Percentiles rank a stretch among this genome's conserved stretches.
Evolutionary conservation across 2,113 vertebrate genomes (phyloP).

Genomic region (Carettochelys insculpta): DNA sequence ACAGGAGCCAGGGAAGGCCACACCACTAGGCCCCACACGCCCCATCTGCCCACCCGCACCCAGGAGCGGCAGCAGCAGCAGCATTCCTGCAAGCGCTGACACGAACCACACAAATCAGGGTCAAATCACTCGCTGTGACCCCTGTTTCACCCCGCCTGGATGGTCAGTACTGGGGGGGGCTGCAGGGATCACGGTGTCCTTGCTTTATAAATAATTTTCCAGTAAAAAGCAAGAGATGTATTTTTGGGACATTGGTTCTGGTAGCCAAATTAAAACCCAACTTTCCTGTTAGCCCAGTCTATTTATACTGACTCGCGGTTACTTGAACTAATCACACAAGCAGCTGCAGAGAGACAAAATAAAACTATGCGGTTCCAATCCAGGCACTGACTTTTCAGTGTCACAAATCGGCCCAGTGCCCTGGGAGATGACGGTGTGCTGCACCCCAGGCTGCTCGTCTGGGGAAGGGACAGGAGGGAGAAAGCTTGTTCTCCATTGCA

Average conservation of each 20-base stretch:
- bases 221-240: background rate
- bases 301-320: background rate
- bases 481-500: background rate
- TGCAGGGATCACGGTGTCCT: background rate
- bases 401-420: accelerated
- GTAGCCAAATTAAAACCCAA: background rate
- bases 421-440: accelerated
- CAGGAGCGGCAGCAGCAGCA: too few species aligned
- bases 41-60: background rate
- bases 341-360: background rate
- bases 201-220: background rate
- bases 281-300: accelerated
- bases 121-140: background rate
- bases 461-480: background rate
- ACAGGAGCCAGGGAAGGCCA: background rate
- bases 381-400: accelerated
- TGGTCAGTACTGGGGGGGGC: background rate
- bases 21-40: background rate
- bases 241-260: background rate
- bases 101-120: background rate
- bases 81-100: too few species aligned
- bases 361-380: background rate
- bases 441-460: background rate
- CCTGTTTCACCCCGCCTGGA: background rate
- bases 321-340: background rate